These are phyloP conservation scores for Parnassius smintheus DNA, from an alignment of 2,888 invertebrate species.

Conservation along the genomic window DNA sequence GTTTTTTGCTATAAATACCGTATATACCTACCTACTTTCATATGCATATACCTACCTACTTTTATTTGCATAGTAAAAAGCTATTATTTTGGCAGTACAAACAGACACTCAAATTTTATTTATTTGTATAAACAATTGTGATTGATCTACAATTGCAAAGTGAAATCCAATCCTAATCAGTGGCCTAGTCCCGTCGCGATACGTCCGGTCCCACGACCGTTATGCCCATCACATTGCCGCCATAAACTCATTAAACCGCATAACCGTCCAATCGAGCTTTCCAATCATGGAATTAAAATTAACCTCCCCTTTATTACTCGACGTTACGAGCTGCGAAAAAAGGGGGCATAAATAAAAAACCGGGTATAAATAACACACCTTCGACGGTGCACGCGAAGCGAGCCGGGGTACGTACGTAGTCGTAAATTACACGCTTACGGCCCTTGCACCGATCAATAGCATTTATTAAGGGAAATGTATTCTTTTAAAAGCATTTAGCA, in stretches of 20 bases:
- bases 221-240: slow-evolving; percentile 63
- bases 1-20: too few species aligned
- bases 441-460: slow-evolving; percentile 69
- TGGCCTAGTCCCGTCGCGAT: slow-evolving; percentile 21
- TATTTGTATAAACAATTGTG: too few species aligned
- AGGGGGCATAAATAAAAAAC: slow-evolving; percentile 79
- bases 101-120: too few species aligned
- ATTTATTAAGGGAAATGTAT: slow-evolving; percentile 77
- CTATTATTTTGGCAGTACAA: too few species aligned
- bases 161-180: slow-evolving; percentile 4
- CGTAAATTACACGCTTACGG: slow-evolving; percentile 75
- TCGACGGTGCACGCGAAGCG: slow-evolving; percentile 68
- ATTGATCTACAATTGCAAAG: too few species aligned
- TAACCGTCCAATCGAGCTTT: slow-evolving; percentile 79
- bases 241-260: slow-evolving; percentile 79
- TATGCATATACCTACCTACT: too few species aligned
- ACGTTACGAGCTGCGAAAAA: slow-evolving; percentile 82
- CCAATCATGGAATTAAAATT: slow-evolving; percentile 81
- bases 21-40: too few species aligned
- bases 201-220: slow-evolving; percentile 59
- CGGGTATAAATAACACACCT: slow-evolving; percentile 81
- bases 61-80: too few species aligned
- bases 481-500: slow-evolving; percentile 40
- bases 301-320: slow-evolving; percentile 75
- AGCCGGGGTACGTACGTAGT: slow-evolving; percentile 56